Conservation (phyloP, 2,888 invertebrate species). For the Neria commutata region DNA sequence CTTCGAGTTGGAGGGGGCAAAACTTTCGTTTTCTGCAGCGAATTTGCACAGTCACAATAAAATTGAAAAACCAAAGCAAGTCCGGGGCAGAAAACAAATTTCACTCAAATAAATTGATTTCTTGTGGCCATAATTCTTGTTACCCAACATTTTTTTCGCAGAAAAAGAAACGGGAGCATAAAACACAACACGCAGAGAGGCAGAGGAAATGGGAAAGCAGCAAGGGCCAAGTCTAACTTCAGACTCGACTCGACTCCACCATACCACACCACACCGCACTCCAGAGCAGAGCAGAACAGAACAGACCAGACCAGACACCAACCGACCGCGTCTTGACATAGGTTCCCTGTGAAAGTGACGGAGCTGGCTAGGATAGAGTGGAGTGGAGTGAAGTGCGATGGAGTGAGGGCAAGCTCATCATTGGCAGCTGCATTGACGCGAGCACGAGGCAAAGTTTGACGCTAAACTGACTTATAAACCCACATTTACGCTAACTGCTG, state of each 20-base stretch:
- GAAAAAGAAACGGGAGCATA: neutral
- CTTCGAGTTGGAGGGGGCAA: no score
- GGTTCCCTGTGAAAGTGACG: slow-evolving; percentile 10
- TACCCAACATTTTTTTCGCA: slow-evolving; percentile 13
- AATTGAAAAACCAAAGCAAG: neutral
- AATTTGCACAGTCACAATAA: neutral
- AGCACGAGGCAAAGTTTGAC: slow-evolving; percentile 48
- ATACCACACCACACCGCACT: no score
- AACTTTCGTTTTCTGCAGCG: neutral
- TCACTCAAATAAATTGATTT: slow-evolving; percentile 37
- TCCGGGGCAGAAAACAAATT: neutral
- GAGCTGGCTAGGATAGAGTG: no score
- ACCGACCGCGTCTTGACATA: slow-evolving; percentile 12
- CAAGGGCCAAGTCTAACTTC: no score
- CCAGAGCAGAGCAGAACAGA: no score
- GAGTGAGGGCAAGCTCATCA: neutral
- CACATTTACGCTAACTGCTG: slow-evolving; percentile 42
- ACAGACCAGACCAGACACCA: no score
- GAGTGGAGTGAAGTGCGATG: no score
- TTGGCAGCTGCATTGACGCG: slow-evolving; percentile 13
- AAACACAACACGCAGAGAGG: neutral
- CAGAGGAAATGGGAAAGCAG: neutral
- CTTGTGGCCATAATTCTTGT: slow-evolving; percentile 38
- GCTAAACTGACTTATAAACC: slow-evolving; percentile 55
- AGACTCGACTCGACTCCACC: no score